Evolutionary conservation across 2,113 vertebrate genomes (phyloP), one percentile per base, ranked within the genome.

Genomic region (Taxidea taxus): DNA sequence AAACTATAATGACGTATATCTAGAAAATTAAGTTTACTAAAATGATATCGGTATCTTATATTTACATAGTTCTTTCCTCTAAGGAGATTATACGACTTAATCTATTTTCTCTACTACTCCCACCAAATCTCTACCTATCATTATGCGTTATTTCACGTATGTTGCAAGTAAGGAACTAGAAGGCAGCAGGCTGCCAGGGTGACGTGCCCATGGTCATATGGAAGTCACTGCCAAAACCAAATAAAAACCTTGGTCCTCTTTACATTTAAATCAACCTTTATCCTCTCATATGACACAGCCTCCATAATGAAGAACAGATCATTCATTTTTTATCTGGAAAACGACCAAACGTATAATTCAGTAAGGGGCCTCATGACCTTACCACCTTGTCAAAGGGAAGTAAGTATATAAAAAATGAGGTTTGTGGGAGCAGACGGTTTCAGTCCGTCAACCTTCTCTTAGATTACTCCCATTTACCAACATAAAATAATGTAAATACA

Each of bases 291-390:
- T 72, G 89, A 96, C 93, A 92, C 29, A 90, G 92, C 49, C 90
- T 96, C 72, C 51, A 44, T 97, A 98, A 98, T 97, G 97, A 95
- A 97, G 95, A 98, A 96, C 95, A 97, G 97, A 97, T 89, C 90
- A 58, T 95, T 96, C 95, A 90, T 97, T 98, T 97, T 97, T 96
- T 96, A 98, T 95, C 87, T 97, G 96, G 92, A 97, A 97, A 97
- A 95, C 75, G 95, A 95, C 95, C 94, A 96, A 95, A 90, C 1
- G 0, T 70, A 92, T 82, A 97, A 97, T 95, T 95, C 87, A 95
- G 75, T 92, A 82, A 97, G 75, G 87, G 95, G 97, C 97, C 96
- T 96, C 96, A 58, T 96, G 97, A 98, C 96, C 97, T 95, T 81
- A 85, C 75, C 87, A 97, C 97, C 94, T 94, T 97, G 97, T 97